Percentiles rank a stretch among this genome's conserved stretches.
Evolutionary conservation across 2,888 invertebrate species (phyloP).

Genomic region (Microctonus brassicae): DNA sequence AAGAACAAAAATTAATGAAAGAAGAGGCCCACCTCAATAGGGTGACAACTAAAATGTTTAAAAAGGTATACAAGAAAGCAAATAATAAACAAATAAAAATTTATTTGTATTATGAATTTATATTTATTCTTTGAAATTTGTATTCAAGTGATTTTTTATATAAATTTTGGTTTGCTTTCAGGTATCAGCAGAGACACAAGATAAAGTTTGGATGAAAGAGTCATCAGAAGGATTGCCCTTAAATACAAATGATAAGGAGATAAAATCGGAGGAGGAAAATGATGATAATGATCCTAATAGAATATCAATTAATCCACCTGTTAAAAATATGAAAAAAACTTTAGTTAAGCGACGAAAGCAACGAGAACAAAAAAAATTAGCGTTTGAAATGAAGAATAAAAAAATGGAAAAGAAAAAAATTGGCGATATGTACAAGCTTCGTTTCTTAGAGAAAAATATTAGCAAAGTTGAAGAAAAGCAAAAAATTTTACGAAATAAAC

Average conservation of each 20-base stretch:
- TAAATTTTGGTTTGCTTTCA: slow-evolving; percentile 41
- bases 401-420: slow-evolving; percentile 82
- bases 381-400: slow-evolving; percentile 70
- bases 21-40: slow-evolving; percentile 80
- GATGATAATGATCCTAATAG: slow-evolving; percentile 73
- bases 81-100: no score
- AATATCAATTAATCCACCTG: slow-evolving; percentile 79
- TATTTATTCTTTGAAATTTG: neutral
- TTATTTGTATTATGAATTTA: neutral
- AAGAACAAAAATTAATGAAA: slow-evolving; percentile 82
- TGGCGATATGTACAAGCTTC: slow-evolving; percentile 81
- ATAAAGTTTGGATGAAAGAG: slow-evolving; percentile 76
- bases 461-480: slow-evolving; percentile 71
- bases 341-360: slow-evolving; percentile 80
- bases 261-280: slow-evolving; percentile 67
- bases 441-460: slow-evolving; percentile 75
- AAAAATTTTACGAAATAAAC: slow-evolving; percentile 70
- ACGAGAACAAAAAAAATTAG: slow-evolving; percentile 72
- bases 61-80: slow-evolving; percentile 55
- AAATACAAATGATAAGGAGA: slow-evolving; percentile 58
- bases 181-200: slow-evolving; percentile 70
- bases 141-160: slow-evolving; percentile 14
- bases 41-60: slow-evolving; percentile 77
- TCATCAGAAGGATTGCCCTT: slow-evolving; percentile 80
- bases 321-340: slow-evolving; percentile 82